These are phyloP conservation scores for Drosophila busckii DNA, from an alignment of 1,140 invertebrate species.

Conservation along the genomic window DNA sequence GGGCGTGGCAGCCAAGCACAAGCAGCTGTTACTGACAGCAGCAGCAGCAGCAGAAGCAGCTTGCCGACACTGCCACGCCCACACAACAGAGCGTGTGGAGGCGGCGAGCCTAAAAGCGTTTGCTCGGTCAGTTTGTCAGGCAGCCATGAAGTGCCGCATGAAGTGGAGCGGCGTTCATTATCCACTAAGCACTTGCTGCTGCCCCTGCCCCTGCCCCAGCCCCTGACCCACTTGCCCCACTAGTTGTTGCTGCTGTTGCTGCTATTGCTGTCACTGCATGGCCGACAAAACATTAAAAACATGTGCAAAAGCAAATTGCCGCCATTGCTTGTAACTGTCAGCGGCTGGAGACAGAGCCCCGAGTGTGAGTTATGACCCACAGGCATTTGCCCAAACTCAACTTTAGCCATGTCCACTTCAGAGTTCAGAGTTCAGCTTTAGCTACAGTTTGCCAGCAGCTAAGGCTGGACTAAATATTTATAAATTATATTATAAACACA, in stretches of 20 bases:
- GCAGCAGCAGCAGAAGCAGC: slow-evolving; percentile 10
- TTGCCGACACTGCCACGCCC: slow-evolving; percentile 33
- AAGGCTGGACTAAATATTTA: too few relatives aligned
- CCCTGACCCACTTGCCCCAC: slow-evolving; percentile 10
- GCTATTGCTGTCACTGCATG: background rate
- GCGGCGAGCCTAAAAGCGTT: slow-evolving; percentile 7
- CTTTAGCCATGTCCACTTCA: too few relatives aligned
- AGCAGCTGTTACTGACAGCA: slow-evolving; percentile 10
- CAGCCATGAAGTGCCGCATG: too few relatives aligned
- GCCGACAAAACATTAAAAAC: too few relatives aligned
- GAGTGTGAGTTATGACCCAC: too few relatives aligned
- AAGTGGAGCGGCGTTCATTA: slow-evolving; percentile 18
- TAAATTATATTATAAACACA: too few relatives aligned
- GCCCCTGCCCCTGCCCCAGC: background rate
- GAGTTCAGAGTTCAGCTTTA: too few relatives aligned
- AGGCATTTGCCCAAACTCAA: too few relatives aligned
- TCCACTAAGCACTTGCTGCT: slow-evolving; percentile 1
- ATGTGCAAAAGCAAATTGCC: slow-evolving; percentile 14
- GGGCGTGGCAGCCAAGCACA: slow-evolving; percentile 31
- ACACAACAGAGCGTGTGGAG: slow-evolving; percentile 11
- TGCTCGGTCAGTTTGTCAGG: too few relatives aligned
- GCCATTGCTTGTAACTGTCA: slow-evolving; percentile 5
- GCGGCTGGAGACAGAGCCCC: background rate
- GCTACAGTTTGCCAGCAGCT: too few relatives aligned
- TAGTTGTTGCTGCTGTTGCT: slow-evolving; percentile 5